These are phyloP conservation scores for Parnassius orleans DNA, from an alignment of 2,888 invertebrate species.

Conservation along the genomic window DNA sequence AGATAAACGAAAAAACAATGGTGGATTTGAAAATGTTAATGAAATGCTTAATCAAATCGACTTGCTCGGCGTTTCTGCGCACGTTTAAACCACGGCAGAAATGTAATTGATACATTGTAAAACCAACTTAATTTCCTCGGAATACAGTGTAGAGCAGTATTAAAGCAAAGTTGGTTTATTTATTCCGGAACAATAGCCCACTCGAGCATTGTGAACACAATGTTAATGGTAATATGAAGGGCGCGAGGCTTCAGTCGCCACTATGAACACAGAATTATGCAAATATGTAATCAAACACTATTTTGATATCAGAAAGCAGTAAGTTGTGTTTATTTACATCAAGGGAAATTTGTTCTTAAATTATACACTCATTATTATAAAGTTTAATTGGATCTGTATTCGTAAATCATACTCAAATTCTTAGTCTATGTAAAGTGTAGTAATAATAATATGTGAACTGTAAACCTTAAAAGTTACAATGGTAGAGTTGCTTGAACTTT, in stretches of 20 bases:
- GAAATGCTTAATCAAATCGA: slow-evolving; percentile 64
- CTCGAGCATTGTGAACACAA: slow-evolving; percentile 52
- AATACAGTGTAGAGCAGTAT: slow-evolving; percentile 25
- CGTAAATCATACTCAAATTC: no score
- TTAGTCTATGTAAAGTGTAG: no score
- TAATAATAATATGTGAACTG: no score
- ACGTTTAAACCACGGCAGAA: slow-evolving; percentile 30
- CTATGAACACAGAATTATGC: slow-evolving; percentile 26
- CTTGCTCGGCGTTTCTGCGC: slow-evolving; percentile 47
- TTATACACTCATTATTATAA: neutral
- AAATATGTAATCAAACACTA: slow-evolving; percentile 27
- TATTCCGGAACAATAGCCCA: slow-evolving; percentile 57
- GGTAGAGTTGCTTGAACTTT: no score
- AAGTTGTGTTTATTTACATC: slow-evolving; percentile 5
- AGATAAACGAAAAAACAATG: slow-evolving; percentile 38
- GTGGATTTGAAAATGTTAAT: slow-evolving; percentile 48
- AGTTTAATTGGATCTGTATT: neutral
- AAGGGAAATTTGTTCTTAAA: slow-evolving; percentile 4
- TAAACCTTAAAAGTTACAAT: no score
- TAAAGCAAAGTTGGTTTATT: slow-evolving; percentile 35
- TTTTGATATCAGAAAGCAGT: slow-evolving; percentile 15
- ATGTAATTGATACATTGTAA: slow-evolving; percentile 24
- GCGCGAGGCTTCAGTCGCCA: slow-evolving; percentile 42
- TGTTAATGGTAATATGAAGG: slow-evolving; percentile 64
- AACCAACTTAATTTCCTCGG: slow-evolving; percentile 29